Evolutionary conservation across 2,797 vertebrate genomes (phyloP).

Genomic region (Knipowitschia caucasica): DNA sequence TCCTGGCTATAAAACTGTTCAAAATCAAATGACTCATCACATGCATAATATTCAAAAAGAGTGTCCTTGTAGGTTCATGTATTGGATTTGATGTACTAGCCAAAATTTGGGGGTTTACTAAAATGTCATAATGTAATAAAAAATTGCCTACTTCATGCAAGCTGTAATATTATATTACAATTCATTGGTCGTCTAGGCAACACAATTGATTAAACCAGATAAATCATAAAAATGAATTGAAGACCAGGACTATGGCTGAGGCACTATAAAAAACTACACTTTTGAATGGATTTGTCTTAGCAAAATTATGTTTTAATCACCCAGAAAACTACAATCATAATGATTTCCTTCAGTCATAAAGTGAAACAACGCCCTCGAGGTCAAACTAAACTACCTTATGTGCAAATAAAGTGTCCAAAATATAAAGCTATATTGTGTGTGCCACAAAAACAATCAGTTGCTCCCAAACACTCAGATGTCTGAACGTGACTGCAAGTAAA

Average conservation of each 20-base stretch:
- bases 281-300: slow-evolving; percentile 42
- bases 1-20: slow-evolving; percentile 44
- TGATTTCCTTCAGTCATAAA: slow-evolving; percentile 48
- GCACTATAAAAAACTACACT: slow-evolving; percentile 61
- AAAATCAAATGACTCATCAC: slow-evolving; percentile 56
- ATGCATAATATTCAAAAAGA: slow-evolving; percentile 63
- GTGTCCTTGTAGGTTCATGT: slow-evolving; percentile 34
- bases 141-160: slow-evolving; percentile 66
- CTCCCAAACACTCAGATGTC: slow-evolving; percentile 24
- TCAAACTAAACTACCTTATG: slow-evolving; percentile 46
- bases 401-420: slow-evolving; percentile 64
- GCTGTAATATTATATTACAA: slow-evolving; percentile 64
- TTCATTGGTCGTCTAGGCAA: slow-evolving; percentile 71
- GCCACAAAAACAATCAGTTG: slow-evolving; percentile 46
- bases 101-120: slow-evolving; percentile 50
- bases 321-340: slow-evolving; percentile 33
- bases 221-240: slow-evolving; percentile 62
- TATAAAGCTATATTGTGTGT: slow-evolving; percentile 55
- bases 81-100: slow-evolving; percentile 61
- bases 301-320: slow-evolving; percentile 29
- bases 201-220: slow-evolving; percentile 68
- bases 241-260: slow-evolving; percentile 66
- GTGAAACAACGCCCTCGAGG: slow-evolving; percentile 42
- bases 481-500: slow-evolving; percentile 50
- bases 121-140: slow-evolving; percentile 54